Base-by-base conservation (phyloP, 2,113 vertebrate species). In the Arvicanthis niloticus region DNA sequence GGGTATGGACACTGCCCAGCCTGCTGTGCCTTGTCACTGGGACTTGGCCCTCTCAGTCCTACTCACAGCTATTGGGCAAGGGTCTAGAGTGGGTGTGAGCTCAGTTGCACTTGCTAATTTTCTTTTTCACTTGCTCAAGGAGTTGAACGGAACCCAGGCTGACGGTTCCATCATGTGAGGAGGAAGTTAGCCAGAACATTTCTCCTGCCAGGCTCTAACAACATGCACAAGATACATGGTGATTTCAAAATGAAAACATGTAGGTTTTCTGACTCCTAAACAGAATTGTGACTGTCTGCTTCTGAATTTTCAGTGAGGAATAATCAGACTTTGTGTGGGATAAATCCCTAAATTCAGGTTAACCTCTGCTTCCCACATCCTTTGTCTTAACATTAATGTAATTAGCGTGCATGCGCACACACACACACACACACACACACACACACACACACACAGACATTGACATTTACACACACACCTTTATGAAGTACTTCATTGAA, bases 231-330 rank as follows among this genome's bases (percentile, higher is more conserved):
- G 56, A 21, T 37, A 76, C 53, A 58, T 34, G 78, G 75, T 68
- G 24, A 11, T n/a, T 73, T 94, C 45, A 95, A 95, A 96, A 53
- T 40, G 48, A 70, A 65, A 77, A 70, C 0, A 5, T 67, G n/a
- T 16, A 75, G 42, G 11, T 94, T 40, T 48, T 87, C 56, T 80
- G 84, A 92, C 85, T 93, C 45, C 73, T 87, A 34, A 93, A 86
- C 26, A 68, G 67, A 80, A 88, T 24, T 48, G 7, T 76, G 75
- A 81, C 65, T 95, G n/a, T 95, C 68, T 56, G 58, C 73, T 91
- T 91, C 48, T 24, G 37, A n/a, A 92, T 88, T 94, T 73, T 53
- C 88, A 92, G 87, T 82, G 40, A 80, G 94, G 80, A 85, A 96
- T 87, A 80, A 22, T 9, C 40, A 72, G 45, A 62, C 26, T 24